phyloP scores from a whole-genome alignment of 2,888 invertebrate species.

The Diarsia mendica region DNA sequence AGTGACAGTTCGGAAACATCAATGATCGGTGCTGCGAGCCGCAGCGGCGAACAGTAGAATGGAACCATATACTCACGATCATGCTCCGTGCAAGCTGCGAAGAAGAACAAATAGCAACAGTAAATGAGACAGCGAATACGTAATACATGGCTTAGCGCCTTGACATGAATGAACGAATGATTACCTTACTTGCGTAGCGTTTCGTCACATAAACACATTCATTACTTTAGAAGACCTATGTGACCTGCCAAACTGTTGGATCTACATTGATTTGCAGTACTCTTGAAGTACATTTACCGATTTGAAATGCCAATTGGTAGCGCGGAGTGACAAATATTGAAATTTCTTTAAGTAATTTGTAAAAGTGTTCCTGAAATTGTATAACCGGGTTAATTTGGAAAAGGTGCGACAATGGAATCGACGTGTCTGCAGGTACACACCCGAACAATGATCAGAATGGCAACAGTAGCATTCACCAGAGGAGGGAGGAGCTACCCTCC shows the following conservation, averaged over 20 bases:
- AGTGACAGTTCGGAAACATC: constrained; percentile 60
- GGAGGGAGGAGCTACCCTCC: constrained; percentile 68
- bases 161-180: constrained; percentile 74
- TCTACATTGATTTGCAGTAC: constrained; percentile 47
- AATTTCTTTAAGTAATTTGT: constrained; percentile 3
- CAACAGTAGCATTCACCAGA: constrained; percentile 60
- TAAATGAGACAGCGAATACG: constrained; percentile 89
- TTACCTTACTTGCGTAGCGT: constrained; percentile 66
- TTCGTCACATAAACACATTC: constrained; percentile 66
- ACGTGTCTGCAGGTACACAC: constrained; percentile 68
- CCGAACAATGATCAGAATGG: constrained; percentile 52
- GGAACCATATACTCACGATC: constrained; percentile 95
- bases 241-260: constrained; percentile 60
- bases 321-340: constrained; percentile 12
- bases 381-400: constrained; percentile 58
- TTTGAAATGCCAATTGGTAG: constrained; percentile 54
- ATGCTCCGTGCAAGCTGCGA: constrained; percentile 97
- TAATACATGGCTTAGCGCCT: constrained; percentile 75
- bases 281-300: constrained; percentile 49
- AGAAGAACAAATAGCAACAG: constrained; percentile 92
- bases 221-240: constrained; percentile 60
- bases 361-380: constrained; percentile 51
- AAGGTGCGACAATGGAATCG: constrained; percentile 54
- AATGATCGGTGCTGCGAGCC: constrained; percentile 63
- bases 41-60: constrained; percentile 72